These are phyloP conservation scores for Cantharis rufa DNA, from an alignment of 2,888 invertebrate genomes.

Conservation along the genomic window DNA sequence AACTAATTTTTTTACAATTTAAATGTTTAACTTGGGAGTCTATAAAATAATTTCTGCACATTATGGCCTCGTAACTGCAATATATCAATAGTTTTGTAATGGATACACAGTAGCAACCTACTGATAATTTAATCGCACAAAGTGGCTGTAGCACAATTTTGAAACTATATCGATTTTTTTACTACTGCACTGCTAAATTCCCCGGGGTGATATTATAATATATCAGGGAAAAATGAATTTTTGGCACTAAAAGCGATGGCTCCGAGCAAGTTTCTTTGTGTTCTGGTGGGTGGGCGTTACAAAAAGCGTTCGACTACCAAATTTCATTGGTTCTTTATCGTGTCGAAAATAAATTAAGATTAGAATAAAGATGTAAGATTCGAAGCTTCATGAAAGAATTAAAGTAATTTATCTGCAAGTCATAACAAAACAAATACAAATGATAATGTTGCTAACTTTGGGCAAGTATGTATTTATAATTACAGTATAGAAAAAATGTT, in stretches of 20 bases:
- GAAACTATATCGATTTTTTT: too few species aligned
- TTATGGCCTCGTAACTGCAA: not conserved
- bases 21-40: not conserved
- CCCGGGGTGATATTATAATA: too few species aligned
- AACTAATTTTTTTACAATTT: not conserved
- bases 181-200: too few species aligned
- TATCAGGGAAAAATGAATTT: not conserved
- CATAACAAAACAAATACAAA: not conserved
- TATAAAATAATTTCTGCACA: not conserved
- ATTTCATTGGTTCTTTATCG: not conserved
- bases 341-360: not conserved
- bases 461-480: not conserved
- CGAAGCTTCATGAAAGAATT: not conserved
- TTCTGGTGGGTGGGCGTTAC: not conserved
- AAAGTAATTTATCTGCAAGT: not conserved
- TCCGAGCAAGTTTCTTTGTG: not conserved
- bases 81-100: too few species aligned
- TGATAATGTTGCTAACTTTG: not conserved
- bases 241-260: not conserved
- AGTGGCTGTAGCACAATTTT: too few species aligned
- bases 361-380: not conserved
- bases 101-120: too few species aligned
- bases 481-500: not conserved
- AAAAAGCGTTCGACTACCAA: not conserved
- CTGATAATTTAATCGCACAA: too few species aligned